Evolutionary conservation across 2,888 invertebrate species (phyloP).

Genomic region (Theretra japonica): DNA sequence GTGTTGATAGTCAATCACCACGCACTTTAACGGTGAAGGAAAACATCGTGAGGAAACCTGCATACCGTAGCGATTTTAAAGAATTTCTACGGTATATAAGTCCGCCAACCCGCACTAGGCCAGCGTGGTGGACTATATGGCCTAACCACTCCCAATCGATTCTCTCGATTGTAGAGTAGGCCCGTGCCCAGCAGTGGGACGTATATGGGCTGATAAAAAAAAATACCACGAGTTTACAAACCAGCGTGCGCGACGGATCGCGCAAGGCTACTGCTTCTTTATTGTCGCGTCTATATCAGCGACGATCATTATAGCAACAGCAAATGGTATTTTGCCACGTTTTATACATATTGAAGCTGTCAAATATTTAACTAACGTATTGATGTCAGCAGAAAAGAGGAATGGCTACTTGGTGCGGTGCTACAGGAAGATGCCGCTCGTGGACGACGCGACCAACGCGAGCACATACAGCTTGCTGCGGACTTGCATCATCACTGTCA

Average conservation of each 20-base stretch:
- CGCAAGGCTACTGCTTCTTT: neutral
- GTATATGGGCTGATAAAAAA: no score
- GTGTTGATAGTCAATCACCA: no score
- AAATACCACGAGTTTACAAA: neutral
- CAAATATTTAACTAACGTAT: neutral
- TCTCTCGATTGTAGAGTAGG: no score
- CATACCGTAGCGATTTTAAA: no score
- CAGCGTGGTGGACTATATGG: no score
- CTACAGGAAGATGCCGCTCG: neutral
- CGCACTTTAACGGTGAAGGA: no score
- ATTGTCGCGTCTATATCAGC: neutral
- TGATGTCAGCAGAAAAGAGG: neutral
- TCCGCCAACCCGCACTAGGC: no score
- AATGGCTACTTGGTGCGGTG: neutral
- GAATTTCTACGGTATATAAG: no score
- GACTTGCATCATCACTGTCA: neutral
- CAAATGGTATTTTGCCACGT: neutral
- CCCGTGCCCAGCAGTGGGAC: no score
- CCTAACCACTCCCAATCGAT: no score
- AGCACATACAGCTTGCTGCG: neutral
- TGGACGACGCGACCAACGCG: neutral
- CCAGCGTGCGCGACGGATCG: neutral
- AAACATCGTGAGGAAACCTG: no score
- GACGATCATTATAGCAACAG: neutral
- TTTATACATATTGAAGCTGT: neutral